These are phyloP conservation scores for Micromys minutus DNA, from an alignment of 2,113 vertebrate genomes.

Conservation along the genomic window DNA sequence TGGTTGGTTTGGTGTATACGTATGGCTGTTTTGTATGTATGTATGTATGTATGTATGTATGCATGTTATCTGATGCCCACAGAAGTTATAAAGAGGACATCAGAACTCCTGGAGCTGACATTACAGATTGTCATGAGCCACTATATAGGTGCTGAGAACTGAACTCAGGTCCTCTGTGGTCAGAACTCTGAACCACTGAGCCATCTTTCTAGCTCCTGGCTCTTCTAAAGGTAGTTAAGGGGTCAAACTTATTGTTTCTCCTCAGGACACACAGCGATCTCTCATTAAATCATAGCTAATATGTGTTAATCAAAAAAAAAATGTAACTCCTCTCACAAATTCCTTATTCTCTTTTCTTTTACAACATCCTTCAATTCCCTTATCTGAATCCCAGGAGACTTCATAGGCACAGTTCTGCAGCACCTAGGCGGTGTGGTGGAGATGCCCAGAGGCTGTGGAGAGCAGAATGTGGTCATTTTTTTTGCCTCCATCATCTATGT, in stretches of 20 bases:
- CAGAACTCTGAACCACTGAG: background rate
- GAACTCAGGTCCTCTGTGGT: background rate
- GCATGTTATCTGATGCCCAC: background rate
- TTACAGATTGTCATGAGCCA: background rate
- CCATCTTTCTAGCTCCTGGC: background rate
- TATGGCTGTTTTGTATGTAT: background rate
- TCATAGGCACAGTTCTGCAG: conserved; percentile 88
- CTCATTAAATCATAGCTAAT: background rate
- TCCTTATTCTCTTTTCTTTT: background rate
- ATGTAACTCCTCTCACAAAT: background rate
- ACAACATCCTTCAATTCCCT: background rate
- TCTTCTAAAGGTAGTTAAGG: background rate
- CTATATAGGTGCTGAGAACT: background rate
- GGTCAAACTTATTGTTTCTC: background rate
- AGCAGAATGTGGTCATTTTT: conserved; percentile 91
- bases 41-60: background rate
- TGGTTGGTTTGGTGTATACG: background rate
- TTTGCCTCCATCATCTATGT: conserved; percentile 89
- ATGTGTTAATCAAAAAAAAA: background rate
- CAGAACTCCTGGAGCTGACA: background rate
- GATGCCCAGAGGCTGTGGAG: conserved; percentile 89
- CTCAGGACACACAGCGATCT: background rate
- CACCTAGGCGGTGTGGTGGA: conserved; percentile 87
- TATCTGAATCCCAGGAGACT: conserved; percentile 85
- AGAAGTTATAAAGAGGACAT: background rate